Base-by-base conservation (phyloP, 2,888 invertebrate species). In the Noctua janthe region DNA sequence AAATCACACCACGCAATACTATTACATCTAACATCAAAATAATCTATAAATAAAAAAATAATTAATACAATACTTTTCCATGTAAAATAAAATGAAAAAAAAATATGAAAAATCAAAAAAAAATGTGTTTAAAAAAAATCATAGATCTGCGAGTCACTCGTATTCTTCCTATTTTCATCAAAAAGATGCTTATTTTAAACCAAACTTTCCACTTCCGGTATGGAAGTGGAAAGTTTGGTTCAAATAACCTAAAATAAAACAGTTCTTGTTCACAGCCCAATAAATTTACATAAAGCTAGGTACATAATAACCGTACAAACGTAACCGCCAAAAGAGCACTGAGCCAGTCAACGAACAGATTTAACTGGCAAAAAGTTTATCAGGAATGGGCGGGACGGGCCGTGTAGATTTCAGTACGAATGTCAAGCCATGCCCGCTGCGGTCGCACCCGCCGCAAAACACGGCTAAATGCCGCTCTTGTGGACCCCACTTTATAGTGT, bases 321-420 rank as follows among this genome's bases (percentile, higher is more conserved):
- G 84, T 90, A 88, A 91, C 90, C 87, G 82, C 82, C 83, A 71
- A 84, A 88, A 90, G 88, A 90, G 90, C 90, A 88, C 70, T 76
- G 85, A 82, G 64, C 54, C 81, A 89, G 88, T 91, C 90, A 88
- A 82, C 89, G 84, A 86, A 89, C 89, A 91, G 89, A 90, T 85
- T 89, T 87, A 83, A 88, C 87, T 81, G 82, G 84, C 92, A 93
- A 93, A 93, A 93, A 93, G 89, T 93, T 92, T 92, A 93, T 93
- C 92, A 92, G 90, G 90, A 92, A 92, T 90, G 90, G 93, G 93
- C 92, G 93, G 90, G 88, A 86, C 89, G 87, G 88, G 82, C 78
- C 86, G 88, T 89, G 86, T 89, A 88, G 87, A 86, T 88, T 89
- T 87, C 87, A 84, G 78, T 85, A 87, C 88, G 85, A 89, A 90